Evolutionary conservation across 2,113 vertebrate genomes (phyloP).

Genomic region (Danionella cerebrum): DNA sequence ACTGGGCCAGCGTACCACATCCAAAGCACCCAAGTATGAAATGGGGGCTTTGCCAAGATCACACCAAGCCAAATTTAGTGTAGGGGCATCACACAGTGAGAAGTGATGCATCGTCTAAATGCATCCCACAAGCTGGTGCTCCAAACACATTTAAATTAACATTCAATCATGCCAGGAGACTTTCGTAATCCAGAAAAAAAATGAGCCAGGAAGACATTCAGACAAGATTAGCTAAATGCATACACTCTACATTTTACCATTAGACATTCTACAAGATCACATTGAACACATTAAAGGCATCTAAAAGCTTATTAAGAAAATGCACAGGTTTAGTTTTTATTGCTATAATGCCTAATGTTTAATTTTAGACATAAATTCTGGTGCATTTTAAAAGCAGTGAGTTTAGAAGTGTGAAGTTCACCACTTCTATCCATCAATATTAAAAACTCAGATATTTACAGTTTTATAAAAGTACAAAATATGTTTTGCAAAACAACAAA

Average conservation of each 20-base stretch:
- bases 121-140: background rate
- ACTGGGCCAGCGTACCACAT: background rate
- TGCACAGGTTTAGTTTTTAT: too few species aligned
- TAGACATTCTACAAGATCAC: too few species aligned
- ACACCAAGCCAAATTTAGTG: conserved; percentile 15
- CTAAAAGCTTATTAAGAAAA: too few species aligned
- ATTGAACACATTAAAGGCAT: too few species aligned
- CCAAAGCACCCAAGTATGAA: background rate
- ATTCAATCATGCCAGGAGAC: background rate
- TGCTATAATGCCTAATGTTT: too few species aligned
- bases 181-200: background rate
- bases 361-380: too few species aligned
- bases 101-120: conserved; percentile 25
- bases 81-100: background rate
- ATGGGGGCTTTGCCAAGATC: conserved; percentile 11
- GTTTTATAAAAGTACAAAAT: too few species aligned
- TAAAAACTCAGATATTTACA: too few species aligned
- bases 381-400: too few species aligned
- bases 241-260: too few species aligned
- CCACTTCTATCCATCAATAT: background rate
- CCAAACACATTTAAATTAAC: conserved; percentile 1
- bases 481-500: background rate
- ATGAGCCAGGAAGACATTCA: background rate
- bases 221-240: too few species aligned
- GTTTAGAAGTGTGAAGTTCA: too few species aligned